These are phyloP conservation scores for Hydrophis major DNA, from an alignment of 2,797 vertebrate species.

Conservation along the genomic window DNA sequence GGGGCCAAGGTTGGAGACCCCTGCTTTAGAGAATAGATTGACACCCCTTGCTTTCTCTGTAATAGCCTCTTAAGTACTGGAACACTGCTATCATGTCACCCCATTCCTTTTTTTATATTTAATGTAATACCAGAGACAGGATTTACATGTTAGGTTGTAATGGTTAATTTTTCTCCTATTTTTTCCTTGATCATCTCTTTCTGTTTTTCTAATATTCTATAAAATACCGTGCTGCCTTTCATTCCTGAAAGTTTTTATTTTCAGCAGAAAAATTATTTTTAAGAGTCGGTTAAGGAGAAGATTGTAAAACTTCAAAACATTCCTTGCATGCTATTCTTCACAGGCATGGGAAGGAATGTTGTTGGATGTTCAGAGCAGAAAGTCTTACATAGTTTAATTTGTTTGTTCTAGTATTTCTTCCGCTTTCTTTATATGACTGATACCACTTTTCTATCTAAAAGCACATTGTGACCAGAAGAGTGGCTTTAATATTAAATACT, in stretches of 20 bases:
- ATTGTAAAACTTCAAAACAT: conserved; percentile 18
- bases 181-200: background rate
- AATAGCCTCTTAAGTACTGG: no score
- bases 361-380: background rate
- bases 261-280: background rate
- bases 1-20: no score
- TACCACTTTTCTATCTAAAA: background rate
- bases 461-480: background rate
- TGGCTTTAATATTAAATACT: background rate
- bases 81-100: no score
- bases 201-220: conserved; percentile 1
- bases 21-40: no score
- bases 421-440: background rate
- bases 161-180: conserved; percentile 1
- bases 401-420: background rate
- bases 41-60: no score
- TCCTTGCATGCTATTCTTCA: background rate
- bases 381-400: background rate
- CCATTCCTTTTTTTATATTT: no score
- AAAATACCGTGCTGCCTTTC: conserved; percentile 19
- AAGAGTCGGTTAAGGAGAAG: conserved; percentile 5
- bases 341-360: background rate
- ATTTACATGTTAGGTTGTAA: background rate
- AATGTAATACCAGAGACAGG: background rate
- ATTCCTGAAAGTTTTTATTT: conserved; percentile 26